These are phyloP conservation scores for Hirtodrosophila confusa DNA, from an alignment of 2,888 invertebrate genomes.

Conservation along the genomic window DNA sequence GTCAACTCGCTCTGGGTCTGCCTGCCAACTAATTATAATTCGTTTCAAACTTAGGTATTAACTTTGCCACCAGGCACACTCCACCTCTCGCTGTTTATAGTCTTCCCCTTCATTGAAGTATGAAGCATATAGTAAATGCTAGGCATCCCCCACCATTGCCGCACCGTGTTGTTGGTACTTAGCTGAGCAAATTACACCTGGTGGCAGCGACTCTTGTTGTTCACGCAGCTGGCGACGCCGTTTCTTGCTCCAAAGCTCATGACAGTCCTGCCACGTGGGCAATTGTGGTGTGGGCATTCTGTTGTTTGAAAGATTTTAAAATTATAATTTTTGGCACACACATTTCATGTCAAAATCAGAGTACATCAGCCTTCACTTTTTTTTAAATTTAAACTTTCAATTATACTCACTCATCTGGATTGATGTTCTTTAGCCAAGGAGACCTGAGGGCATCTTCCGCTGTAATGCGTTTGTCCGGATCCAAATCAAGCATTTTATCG, in stretches of 20 bases:
- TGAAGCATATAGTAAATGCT: constrained; percentile 74
- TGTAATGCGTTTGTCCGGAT: constrained; percentile 96
- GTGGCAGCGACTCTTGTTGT: constrained; percentile 84
- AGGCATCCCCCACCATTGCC: constrained; percentile 72
- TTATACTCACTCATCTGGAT: constrained; percentile 92
- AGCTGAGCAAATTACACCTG: constrained; percentile 60
- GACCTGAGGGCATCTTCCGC: constrained; percentile 97
- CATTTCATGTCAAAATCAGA: too few relatives aligned
- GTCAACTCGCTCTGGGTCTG: constrained; percentile 55
- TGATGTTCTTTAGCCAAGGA: constrained; percentile 95
- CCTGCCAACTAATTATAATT: constrained; percentile 51
- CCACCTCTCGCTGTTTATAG: constrained; percentile 53
- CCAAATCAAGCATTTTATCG: constrained; percentile 97
- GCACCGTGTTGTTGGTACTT: constrained; percentile 74
- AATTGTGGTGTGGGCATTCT: constrained; percentile 93
- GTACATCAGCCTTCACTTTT: too few relatives aligned
- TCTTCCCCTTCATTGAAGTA: constrained; percentile 52
- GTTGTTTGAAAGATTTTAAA: constrained; percentile 46
- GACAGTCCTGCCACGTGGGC: constrained; percentile 99
- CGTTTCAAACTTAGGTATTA: constrained; percentile 50
- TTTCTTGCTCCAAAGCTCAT: constrained; percentile 99
- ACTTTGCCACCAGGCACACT: constrained; percentile 73
- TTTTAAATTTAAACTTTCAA: neutral
- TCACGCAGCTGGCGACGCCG: constrained; percentile 93
- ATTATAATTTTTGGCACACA: too few relatives aligned